phyloP scores from a whole-genome alignment of 1,140 invertebrate genomes.

The Scaptodrosophila lebanonensis region DNA sequence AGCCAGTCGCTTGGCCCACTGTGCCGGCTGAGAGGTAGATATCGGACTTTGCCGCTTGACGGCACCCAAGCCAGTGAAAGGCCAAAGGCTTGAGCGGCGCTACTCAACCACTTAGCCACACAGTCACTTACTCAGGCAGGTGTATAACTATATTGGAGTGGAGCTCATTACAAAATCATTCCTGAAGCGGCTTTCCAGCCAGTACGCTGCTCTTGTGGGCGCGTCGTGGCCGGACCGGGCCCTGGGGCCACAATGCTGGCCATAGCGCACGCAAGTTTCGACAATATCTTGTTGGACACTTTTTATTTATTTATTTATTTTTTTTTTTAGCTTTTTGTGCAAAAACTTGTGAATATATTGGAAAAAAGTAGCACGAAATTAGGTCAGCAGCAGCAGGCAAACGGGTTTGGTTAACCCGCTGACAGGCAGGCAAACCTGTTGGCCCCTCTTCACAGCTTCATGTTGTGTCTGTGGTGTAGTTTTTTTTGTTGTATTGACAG shows the following conservation, averaged over 20 bases:
- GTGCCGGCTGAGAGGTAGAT: neutral
- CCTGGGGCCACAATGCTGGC: no score
- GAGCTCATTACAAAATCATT: constrained; percentile 31
- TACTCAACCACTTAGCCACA: constrained; percentile 1
- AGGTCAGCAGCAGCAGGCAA: constrained; percentile 57
- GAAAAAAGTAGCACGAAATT: constrained; percentile 62
- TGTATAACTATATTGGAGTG: neutral
- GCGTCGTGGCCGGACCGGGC: no score
- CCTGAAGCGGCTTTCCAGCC: neutral
- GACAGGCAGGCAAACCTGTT: constrained; percentile 41
- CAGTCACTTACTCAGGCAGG: neutral
- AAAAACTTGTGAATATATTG: constrained; percentile 54
- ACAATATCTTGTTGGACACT: no score
- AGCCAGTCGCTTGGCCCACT: constrained; percentile 5
- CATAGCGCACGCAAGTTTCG: constrained; percentile 17
- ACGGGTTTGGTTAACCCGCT: constrained; percentile 44
- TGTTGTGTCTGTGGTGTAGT: neutral
- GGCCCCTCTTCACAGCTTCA: constrained; percentile 3
- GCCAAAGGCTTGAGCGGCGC: constrained; percentile 35
- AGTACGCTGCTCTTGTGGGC: no score
- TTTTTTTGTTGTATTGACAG: constrained; percentile 7
- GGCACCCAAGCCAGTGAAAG: constrained; percentile 47
- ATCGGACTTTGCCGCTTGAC: constrained; percentile 11
- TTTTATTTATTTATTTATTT: no score
- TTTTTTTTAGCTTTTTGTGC: no score